These are phyloP conservation scores for Blastomussa wellsi DNA, from an alignment of 92 coral and sea anemone genomes.

Conservation along the genomic window DNA sequence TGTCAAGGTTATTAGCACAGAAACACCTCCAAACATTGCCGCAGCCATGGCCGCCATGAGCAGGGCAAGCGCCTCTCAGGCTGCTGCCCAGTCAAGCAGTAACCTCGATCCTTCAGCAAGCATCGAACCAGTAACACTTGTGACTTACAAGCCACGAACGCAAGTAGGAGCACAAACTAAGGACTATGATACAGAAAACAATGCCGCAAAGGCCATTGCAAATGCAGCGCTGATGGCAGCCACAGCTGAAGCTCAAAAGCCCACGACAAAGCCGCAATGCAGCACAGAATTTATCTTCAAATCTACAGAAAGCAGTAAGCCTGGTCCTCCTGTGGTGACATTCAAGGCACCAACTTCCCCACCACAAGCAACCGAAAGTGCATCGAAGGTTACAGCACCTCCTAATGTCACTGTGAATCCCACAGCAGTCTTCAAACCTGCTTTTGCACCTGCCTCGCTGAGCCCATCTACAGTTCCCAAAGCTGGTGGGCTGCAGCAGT, in stretches of 20 bases:
- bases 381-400: constrained; percentile 23
- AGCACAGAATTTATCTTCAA: constrained; percentile 61
- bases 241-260: constrained; percentile 57
- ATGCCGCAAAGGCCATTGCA: constrained; percentile 68
- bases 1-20: constrained; percentile 14
- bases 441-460: constrained; percentile 32
- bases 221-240: constrained; percentile 80
- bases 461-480: constrained; percentile 8
- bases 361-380: constrained; percentile 15
- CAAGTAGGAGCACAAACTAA: constrained; percentile 12
- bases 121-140: constrained; percentile 76
- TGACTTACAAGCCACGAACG: constrained; percentile 55
- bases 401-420: constrained; percentile 75
- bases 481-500: constrained; percentile 16
- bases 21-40: constrained; percentile 49
- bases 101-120: constrained; percentile 77
- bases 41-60: constrained; percentile 78
- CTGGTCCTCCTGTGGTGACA: constrained; percentile 60
- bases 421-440: constrained; percentile 38
- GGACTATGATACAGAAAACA: constrained; percentile 38
- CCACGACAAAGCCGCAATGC: constrained; percentile 58
- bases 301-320: constrained; percentile 43
- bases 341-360: constrained; percentile 43
- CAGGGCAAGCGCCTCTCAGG: constrained; percentile 53
- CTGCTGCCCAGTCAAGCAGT: constrained; percentile 15